Base-by-base conservation (phyloP, 2,888 invertebrate genomes). In the Gari tellinella region DNA sequence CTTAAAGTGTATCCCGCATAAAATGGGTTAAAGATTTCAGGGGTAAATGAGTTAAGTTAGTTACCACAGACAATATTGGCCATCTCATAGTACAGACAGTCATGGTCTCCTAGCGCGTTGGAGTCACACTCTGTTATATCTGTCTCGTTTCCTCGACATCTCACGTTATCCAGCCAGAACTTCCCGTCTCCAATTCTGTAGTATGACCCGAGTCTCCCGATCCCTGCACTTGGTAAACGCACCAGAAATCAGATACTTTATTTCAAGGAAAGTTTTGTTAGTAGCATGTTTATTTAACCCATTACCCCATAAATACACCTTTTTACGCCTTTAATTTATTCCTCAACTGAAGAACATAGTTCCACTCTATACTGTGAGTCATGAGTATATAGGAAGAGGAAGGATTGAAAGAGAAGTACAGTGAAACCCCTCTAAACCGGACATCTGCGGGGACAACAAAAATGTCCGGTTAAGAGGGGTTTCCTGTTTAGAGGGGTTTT, bases 111-210 rank as follows among this genome's bases (percentile, higher is more conserved):
- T 38, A 45, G 61, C 2, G 57, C 58, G 25, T 51, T 52, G 19
- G 43, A 12, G 14, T 8, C 17, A 58, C 75, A 75, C 37, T 75
- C 46, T 10, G 49, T 31, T 1, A 75, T 48, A 21, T 75, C 52
- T 5, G 51, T 60, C 57, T 75, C 75, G 31, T 67, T 48, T 1
- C 75, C 75, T 21, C 41, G 38, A 45, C 75, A 75, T 4, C 62
- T 26, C 10, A 75, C 67, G 8, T 75, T 66, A 37, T 75, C 75
- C 43, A 75, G 41, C 75, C 75, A 75, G 52, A 60, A 75, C 10
- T 58, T 21, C 40, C 70, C 75, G 51, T 75, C 70, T 8, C 75
- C 75, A 15, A 57, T 60, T 26, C 66, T 70, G 55, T 67, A 67
- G 25, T 38, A 19, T 5, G 38, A 15, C 23, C 12, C 31, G 7